phyloP scores from a whole-genome alignment of 2,113 vertebrate species.

The rat (Rattus norvegicus) region DNA sequence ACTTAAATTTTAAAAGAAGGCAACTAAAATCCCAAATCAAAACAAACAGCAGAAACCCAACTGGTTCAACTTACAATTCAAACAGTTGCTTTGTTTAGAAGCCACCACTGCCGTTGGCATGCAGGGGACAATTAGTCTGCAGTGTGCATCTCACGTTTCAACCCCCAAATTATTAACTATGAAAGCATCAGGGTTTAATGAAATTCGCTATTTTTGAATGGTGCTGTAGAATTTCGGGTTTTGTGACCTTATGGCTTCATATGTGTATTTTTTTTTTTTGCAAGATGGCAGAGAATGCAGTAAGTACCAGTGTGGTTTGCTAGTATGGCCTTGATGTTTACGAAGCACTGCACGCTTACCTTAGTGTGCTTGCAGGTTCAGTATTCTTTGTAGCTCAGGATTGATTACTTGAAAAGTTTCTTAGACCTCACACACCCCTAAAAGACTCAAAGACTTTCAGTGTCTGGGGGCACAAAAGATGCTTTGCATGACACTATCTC shows the following conservation, averaged over 20 bases:
- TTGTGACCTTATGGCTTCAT: background rate
- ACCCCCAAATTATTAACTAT: background rate
- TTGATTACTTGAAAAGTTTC: background rate
- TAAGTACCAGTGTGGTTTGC: background rate
- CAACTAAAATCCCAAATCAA: background rate
- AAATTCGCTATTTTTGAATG: conserved; percentile 32
- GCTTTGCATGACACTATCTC: background rate
- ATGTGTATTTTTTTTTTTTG: background rate
- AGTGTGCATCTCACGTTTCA: background rate
- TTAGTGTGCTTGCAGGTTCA: background rate
- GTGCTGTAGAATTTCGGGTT: background rate
- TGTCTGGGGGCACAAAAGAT: background rate
- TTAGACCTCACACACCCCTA: background rate
- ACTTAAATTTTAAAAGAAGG: background rate
- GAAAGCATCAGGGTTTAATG: conserved; percentile 8
- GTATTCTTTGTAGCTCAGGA: background rate
- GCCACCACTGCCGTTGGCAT: background rate
- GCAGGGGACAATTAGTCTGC: background rate
- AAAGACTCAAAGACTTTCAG: background rate
- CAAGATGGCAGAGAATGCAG: background rate
- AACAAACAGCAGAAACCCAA: background rate
- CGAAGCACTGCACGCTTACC: background rate
- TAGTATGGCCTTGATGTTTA: background rate
- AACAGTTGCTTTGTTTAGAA: background rate
- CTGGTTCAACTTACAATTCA: background rate